Conservation (phyloP, 2,888 invertebrate species). For the Harmothoe impar region DNA sequence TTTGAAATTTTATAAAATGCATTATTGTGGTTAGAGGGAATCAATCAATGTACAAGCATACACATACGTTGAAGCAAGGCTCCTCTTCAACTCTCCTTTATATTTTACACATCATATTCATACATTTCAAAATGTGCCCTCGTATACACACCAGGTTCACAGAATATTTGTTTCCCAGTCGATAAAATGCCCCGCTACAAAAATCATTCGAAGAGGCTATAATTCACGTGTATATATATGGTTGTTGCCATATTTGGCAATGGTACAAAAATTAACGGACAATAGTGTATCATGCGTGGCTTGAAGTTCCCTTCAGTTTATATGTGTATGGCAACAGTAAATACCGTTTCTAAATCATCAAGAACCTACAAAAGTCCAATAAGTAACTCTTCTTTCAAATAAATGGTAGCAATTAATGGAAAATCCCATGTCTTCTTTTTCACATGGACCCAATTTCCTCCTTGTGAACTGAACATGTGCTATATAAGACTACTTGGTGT, state of each 20-base stretch:
- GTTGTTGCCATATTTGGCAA: constrained; percentile 3
- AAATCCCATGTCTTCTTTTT: background rate
- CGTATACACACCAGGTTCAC: constrained; percentile 27
- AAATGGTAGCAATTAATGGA: background rate
- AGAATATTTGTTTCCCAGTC: background rate
- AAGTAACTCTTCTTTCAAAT: background rate
- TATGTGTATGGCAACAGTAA: background rate
- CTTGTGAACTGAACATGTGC: background rate
- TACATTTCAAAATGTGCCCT: constrained; percentile 3
- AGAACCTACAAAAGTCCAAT: background rate
- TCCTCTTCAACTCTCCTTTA: background rate
- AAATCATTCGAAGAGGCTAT: constrained; percentile 12
- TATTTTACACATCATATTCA: constrained; percentile 42
- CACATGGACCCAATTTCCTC: background rate
- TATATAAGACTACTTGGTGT: background rate
- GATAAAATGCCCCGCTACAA: constrained; percentile 33
- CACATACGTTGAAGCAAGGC: constrained; percentile 25
- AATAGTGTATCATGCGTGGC: background rate
- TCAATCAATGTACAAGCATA: constrained; percentile 57
- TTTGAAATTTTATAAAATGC: constrained; percentile 18
- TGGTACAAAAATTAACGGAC: constrained; percentile 48
- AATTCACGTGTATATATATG: background rate
- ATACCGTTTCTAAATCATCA: background rate
- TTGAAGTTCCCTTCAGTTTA: background rate
- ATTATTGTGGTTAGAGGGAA: constrained; percentile 43